These are phyloP conservation scores for Urosaurus nigricauda DNA, from an alignment of 2,797 vertebrate genomes.

Conservation along the genomic window DNA sequence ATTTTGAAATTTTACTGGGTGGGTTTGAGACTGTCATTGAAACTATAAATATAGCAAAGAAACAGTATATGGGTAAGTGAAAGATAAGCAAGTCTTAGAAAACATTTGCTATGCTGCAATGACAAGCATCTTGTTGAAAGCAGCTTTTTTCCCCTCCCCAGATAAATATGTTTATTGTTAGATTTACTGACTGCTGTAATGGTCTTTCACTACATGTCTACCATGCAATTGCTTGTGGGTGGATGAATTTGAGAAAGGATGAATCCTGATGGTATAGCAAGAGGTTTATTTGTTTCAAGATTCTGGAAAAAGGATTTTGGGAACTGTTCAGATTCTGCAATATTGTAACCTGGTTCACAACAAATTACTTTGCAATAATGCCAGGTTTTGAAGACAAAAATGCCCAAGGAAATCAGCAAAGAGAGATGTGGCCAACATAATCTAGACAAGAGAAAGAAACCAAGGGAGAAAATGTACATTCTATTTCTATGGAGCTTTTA, in stretches of 20 bases:
- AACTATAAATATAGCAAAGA: neutral
- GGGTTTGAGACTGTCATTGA: neutral
- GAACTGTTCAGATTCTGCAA: neutral
- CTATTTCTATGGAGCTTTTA: neutral
- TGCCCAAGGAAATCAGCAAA: neutral
- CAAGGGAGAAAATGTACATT: neutral
- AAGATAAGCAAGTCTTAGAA: conserved; percentile 12
- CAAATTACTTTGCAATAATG: neutral
- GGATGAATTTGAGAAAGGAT: neutral
- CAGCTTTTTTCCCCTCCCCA: too few species aligned
- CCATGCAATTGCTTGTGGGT: neutral
- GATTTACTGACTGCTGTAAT: neutral
- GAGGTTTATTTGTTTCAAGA: neutral
- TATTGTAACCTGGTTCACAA: neutral
- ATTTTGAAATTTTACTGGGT: neutral
- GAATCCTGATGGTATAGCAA: neutral
- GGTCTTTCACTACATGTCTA: neutral
- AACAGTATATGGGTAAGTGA: neutral
- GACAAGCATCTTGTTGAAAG: neutral
- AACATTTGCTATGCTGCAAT: neutral
- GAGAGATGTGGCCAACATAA: neutral
- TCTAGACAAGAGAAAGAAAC: neutral
- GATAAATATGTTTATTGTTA: neutral
- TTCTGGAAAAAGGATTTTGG: neutral
- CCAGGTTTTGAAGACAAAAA: neutral